Evolutionary conservation across 2,888 invertebrate species (phyloP), one percentile per base, ranked within the genome.

Genomic region (Plagodis pulveraria): DNA sequence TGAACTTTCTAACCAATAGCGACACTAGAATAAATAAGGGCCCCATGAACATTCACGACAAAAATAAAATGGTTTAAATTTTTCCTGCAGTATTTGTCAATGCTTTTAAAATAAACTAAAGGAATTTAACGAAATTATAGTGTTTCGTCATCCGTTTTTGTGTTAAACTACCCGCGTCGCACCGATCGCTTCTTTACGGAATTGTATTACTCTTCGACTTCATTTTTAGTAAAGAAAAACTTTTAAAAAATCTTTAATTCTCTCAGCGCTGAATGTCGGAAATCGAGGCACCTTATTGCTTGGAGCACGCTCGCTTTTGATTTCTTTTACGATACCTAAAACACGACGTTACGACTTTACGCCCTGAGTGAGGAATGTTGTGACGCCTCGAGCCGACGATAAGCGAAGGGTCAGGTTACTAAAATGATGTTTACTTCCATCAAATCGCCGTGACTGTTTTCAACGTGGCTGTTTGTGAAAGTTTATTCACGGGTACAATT

Each of bases 111-210:
- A 2, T 22, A 22, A 1, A 22, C 1, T 75, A 78, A 43, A 51
- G 79, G 80, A 83, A 80, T 82, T 77, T 78, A 71, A 73, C 77
- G 71, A 83, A 81, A 84, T 86, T 86, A 85, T 86, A 86, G 84
- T 83, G 87, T 85, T 87, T 84, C 87, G 88, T 90, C 87, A 89
- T 88, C 83, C 83, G 86, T 88, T 89, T 86, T 84, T 86, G 81
- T 79, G 78, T 80, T 81, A 84, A 86, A 86, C 78, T 81, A 78
- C 76, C 75, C 75, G 72, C 76, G 77, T 78, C 71, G 66, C 72
- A 65, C 69, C 66, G 66, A 65, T 77, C 75, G 67, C 80, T 74
- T 72, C 73, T 70, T 78, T 77, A 77, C 77, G 79, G 84, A 88
- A 85, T 88, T 83, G 84, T 86, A 89, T 89, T 88, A 83, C 84